phyloP scores from a whole-genome alignment of 2,888 invertebrate genomes.

The Caprella mutica region DNA sequence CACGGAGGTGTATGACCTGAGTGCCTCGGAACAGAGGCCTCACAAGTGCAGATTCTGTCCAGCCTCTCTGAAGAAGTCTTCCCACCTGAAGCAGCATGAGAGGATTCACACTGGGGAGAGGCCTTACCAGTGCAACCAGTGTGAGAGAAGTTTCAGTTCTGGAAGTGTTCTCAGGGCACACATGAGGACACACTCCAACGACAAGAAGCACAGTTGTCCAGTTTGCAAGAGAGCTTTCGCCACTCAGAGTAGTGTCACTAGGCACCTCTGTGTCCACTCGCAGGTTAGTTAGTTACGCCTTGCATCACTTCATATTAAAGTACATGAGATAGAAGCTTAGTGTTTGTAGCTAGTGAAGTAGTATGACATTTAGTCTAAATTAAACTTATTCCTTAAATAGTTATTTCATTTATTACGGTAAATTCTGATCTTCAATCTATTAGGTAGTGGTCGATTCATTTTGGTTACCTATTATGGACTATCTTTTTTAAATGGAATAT shows the following conservation, averaged over 20 bases:
- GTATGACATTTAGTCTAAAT: no score
- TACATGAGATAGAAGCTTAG: no score
- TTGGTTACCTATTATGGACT: no score
- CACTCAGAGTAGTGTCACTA: slow-evolving; percentile 47
- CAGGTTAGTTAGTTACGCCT: no score
- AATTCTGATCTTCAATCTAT: no score
- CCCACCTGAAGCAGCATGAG: slow-evolving; percentile 48
- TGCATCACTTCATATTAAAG: no score
- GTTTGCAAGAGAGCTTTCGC: slow-evolving; percentile 48
- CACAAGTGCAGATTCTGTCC: slow-evolving; percentile 42
- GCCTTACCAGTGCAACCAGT: slow-evolving; percentile 42
- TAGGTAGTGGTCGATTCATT: no score
- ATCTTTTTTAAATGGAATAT: no score
- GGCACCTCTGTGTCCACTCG: slow-evolving; percentile 46
- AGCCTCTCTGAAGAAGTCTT: slow-evolving; percentile 43
- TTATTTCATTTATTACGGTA: no score
- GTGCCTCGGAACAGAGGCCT: slow-evolving; percentile 36
- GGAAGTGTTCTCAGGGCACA: slow-evolving; percentile 37
- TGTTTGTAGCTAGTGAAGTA: no score
- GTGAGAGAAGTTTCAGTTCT: slow-evolving; percentile 37
- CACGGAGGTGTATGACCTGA: slow-evolving; percentile 20
- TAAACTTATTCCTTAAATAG: no score
- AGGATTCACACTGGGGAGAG: slow-evolving; percentile 45
- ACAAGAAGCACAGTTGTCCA: slow-evolving; percentile 46
- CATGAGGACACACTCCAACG: slow-evolving; percentile 40